phyloP scores from a whole-genome alignment of 1,140 invertebrate genomes.

The Drosophila pseudoananassae region DNA sequence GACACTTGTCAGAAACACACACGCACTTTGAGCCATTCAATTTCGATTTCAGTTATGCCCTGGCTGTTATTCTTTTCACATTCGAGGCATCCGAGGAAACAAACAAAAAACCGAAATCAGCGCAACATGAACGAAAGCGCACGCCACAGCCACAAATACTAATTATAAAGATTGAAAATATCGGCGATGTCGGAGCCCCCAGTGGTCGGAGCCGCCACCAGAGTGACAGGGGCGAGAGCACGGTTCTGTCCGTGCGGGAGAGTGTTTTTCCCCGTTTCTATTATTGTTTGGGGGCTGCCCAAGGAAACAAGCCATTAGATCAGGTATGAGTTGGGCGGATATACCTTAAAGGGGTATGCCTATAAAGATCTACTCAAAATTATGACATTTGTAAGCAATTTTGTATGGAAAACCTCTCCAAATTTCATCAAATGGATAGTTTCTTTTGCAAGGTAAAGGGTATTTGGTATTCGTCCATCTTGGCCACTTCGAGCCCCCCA shows the following conservation, averaged over 20 bases:
- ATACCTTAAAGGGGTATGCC: too few relatives aligned
- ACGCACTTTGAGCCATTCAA: conserved; percentile 67
- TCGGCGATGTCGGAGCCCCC: conserved; percentile 60
- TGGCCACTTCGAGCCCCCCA: background rate
- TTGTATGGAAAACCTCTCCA: too few relatives aligned
- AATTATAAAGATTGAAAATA: conserved; percentile 82
- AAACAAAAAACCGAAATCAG: conserved; percentile 73
- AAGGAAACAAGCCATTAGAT: conserved; percentile 34
- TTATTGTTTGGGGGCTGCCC: conserved; percentile 74
- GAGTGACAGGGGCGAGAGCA: conserved; percentile 48
- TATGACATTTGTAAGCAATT: too few relatives aligned
- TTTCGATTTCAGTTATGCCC: background rate
- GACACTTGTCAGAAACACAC: background rate
- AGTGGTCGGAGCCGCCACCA: conserved; percentile 32
- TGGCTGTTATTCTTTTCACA: too few relatives aligned
- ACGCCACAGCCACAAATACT: conserved; percentile 83
- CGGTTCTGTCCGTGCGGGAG: conserved; percentile 52
- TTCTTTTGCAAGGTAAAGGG: conserved; percentile 12
- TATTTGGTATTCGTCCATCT: conserved; percentile 28
- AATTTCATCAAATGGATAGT: background rate
- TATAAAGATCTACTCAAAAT: too few relatives aligned
- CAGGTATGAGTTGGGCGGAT: conserved; percentile 3
- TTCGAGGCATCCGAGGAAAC: conserved; percentile 38
- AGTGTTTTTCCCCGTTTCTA: conserved; percentile 67
- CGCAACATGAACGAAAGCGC: conserved; percentile 80